Evolutionary conservation across 2,888 invertebrate species (phyloP), one percentile per base, ranked within the genome.

Genomic region (Loripinus fragilis): DNA sequence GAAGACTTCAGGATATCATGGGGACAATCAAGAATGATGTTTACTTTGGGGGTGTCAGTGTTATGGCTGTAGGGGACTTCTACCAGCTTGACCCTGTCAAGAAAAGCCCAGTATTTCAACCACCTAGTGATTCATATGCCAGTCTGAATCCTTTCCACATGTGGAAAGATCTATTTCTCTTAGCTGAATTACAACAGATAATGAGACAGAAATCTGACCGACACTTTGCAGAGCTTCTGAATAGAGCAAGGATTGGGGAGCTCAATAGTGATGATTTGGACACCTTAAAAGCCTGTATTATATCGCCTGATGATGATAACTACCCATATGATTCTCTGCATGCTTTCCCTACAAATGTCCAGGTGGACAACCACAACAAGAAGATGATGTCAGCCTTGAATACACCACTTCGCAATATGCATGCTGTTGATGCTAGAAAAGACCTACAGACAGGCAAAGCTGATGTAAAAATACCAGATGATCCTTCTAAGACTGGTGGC

Each of bases 1-100:
- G 33, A 33, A 2, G 65, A 28, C 65, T 65, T 23, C 30, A 65
- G 8, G 17, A 65, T 8, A 30, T 65, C 7, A 30, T 5, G 23
- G 35, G 65, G n/a, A 10, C 2, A 3, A 3, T 8, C 30, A 38
- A 41, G 1, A 5, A 17, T 38, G 17, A 65, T 17, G 5, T 3
- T n/a, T 3, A n/a, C 3, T 65, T 65, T 65, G 65, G 30, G 2
- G 5, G 35, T 10, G 1, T 33, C 7, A 15, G 33, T 33, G 17
- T 65, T 8, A 7, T 65, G 30, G 65, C 65, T 25, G 65, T 65
- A 23, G 65, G 65, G 3, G 65, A 65, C 33, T 41, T 65, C 10
- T 65, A 65, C 65, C 65, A 65, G 17, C n/a, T 65, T 20, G n/a
- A 10, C 2, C 65, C 65, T 8, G 35, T 65, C 3, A 8, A 8